Base-by-base conservation (phyloP, 2,797 vertebrate genomes). In the Sylvilagus floridanus region DNA sequence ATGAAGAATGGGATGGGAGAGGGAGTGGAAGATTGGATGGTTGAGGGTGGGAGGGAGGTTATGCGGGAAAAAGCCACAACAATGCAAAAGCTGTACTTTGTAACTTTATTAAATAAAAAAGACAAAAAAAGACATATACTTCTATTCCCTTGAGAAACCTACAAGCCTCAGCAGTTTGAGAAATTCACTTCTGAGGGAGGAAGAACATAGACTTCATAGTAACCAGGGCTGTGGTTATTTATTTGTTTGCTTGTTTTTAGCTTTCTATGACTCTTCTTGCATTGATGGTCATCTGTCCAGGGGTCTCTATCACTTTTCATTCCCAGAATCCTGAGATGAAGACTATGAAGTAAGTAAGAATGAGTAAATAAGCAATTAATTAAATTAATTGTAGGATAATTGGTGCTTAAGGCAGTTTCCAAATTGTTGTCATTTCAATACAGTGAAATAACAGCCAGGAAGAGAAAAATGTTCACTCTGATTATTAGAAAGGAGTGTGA, bases 351-450 rank as follows among this genome's bases (percentile, higher is more conserved):
- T 84, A 11, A 30, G 9, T 62, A 37, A 37, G 2, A 65, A 69
- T 26, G 57, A 93, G 81, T 24, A 89, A 89, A 89, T 72, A 95
- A 91, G 32, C 42, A 78, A n/a, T 42, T 86, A 21, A 52, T 86
- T 93, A 77, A 54, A 72, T 93, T 65, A 57, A 52, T 76, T 54
- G n/a, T 35, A 24, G 77, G 14, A 75, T 60, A 73, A 69, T 84
- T 22, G 82, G 5, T 0, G 0, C 28, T 65, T 78, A 72, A 26
- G 28, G 17, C 10, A n/a, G 28, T 35, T 72, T 94, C 24, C 47
- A 69, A 65, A 30, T 26, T 71, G 14, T 24, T 84, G 21, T 72
- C 35, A 30, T 37, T 84, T 19, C 57, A 77, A 32, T 0, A 5
- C 7, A 17, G 35, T 60, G 10, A 90, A 85, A 65, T n/a, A 26